A percentile compares a stretch with the other conserved stretches of the same genome.
These are phyloP conservation scores for Anser brachyrhynchus DNA, from an alignment of 2,113 vertebrate species.

Conservation along the genomic window DNA sequence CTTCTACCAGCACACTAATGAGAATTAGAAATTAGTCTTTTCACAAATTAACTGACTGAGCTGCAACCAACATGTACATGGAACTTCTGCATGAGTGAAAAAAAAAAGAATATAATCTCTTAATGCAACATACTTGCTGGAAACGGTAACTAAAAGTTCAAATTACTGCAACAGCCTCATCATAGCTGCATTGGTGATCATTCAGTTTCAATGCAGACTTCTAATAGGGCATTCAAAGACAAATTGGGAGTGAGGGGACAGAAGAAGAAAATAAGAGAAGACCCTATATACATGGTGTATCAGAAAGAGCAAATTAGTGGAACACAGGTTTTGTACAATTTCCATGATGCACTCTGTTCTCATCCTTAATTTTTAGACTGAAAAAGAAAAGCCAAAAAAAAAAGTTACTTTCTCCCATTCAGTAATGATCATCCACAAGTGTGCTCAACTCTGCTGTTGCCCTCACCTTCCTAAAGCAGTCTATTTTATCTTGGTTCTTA, in stretches of 20 bases:
- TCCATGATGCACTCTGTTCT: not conserved
- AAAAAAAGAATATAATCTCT: not conserved
- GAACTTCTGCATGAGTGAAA: not conserved
- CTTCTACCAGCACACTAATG: not conserved
- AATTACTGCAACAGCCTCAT: not conserved
- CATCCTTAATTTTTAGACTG: not conserved
- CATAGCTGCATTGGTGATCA: not conserved
- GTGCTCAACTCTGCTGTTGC: not conserved
- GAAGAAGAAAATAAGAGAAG: not conserved
- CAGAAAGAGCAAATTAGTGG: not conserved
- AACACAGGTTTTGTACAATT: not conserved
- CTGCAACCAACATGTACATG: not conserved
- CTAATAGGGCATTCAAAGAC: not conserved
- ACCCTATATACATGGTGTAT: fast-evolving
- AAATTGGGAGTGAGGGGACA: not conserved
- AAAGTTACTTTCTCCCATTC: not conserved
- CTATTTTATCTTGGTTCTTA: not conserved
- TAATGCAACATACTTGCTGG: not conserved
- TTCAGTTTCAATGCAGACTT: not conserved
- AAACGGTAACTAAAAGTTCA: not conserved
- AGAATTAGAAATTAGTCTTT: not conserved
- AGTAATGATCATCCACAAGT: not conserved
- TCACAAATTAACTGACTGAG: not conserved
- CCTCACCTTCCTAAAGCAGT: not conserved
- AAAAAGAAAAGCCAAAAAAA: not conserved